Conservation (phyloP, 2,888 invertebrate genomes). For the Pristionchus exspectatus region DNA sequence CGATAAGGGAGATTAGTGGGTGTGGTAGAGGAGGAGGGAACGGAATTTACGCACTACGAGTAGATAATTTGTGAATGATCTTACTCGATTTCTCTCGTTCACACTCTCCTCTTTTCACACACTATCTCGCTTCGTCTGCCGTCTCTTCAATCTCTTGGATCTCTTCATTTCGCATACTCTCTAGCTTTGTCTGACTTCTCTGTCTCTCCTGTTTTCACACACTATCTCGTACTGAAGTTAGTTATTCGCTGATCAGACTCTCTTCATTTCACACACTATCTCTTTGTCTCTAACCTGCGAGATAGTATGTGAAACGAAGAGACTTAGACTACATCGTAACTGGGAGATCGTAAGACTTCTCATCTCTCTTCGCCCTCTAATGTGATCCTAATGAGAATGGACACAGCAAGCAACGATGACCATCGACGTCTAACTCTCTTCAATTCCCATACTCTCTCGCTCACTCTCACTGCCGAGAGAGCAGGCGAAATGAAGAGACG, state of each 20-base stretch:
- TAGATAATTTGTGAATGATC: background rate
- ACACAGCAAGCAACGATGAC: background rate
- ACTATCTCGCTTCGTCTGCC: background rate
- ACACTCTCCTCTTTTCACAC: background rate
- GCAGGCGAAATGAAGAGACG: too few species aligned
- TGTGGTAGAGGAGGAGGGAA: constrained; percentile 27
- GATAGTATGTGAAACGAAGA: background rate
- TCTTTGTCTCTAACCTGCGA: background rate
- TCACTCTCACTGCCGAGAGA: background rate
- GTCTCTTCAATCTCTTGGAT: background rate
- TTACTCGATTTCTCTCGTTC: background rate
- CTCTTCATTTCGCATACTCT: background rate
- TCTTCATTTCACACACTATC: background rate
- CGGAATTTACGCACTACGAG: background rate
- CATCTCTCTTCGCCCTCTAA: background rate
- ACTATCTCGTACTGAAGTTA: background rate
- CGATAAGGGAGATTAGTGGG: background rate
- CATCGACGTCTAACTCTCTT: background rate
- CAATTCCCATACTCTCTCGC: background rate
- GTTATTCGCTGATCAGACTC: background rate
- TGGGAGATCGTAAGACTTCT: constrained; percentile 3
- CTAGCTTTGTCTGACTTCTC: background rate
- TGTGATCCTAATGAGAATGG: constrained; percentile 29
- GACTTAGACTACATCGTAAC: background rate
- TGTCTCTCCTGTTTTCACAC: background rate